phyloP scores from a whole-genome alignment of 2,113 vertebrate species.

The Cisticola juncidis region DNA sequence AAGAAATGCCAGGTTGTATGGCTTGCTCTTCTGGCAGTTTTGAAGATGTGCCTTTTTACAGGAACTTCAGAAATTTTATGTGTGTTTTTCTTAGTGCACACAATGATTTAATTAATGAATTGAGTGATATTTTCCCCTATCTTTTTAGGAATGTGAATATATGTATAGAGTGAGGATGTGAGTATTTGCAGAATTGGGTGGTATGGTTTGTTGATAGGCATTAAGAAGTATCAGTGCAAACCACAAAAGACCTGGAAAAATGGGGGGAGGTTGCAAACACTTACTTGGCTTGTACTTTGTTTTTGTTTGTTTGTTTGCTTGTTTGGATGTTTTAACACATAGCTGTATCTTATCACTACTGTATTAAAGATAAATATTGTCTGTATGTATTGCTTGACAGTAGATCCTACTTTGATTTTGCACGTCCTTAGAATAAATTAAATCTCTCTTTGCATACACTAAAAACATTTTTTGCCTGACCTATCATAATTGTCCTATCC shows the following conservation, averaged over 20 bases:
- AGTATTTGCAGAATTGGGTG: neutral
- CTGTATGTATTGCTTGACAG: neutral
- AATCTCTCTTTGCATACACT: neutral
- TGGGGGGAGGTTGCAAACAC: rapidly evolving
- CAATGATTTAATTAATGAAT: neutral
- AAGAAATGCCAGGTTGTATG: neutral
- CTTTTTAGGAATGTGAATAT: neutral
- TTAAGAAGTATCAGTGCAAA: neutral
- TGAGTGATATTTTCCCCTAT: neutral
- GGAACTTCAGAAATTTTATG: neutral
- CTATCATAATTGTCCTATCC: neutral
- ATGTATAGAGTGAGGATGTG: neutral
- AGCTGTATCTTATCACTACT: neutral
- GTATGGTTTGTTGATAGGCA: neutral
- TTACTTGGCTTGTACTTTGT: neutral
- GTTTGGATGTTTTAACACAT: neutral
- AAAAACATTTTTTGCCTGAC: neutral
- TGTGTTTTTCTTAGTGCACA: neutral
- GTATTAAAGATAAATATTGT: neutral
- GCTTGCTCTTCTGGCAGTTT: neutral
- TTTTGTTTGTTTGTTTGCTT: neutral
- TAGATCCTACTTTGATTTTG: neutral
- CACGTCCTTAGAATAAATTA: neutral
- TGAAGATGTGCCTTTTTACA: neutral
- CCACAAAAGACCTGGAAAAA: neutral